These are phyloP conservation scores for Dendronephthya gigantea DNA, from an alignment of 64 coral and sea anemone species.

Conservation along the genomic window DNA sequence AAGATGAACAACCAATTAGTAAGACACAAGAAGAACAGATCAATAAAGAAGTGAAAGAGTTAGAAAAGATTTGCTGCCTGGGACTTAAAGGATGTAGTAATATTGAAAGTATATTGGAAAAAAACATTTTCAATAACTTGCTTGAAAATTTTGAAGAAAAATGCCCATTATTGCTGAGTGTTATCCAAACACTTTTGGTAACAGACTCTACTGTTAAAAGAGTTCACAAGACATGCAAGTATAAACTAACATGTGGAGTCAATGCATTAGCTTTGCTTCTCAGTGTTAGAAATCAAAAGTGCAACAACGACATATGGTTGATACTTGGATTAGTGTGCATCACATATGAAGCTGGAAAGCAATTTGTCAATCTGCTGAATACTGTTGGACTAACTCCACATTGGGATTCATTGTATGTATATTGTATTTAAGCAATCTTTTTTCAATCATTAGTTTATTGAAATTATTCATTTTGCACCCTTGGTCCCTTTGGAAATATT, in stretches of 20 bases:
- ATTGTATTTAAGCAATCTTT: too few species aligned
- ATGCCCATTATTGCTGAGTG: neutral
- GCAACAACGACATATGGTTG: neutral
- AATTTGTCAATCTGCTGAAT: neutral
- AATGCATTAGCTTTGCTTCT: neutral
- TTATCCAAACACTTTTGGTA: neutral
- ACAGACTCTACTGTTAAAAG: neutral
- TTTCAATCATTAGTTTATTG: too few species aligned
- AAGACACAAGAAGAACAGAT: neutral
- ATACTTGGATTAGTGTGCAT: neutral
- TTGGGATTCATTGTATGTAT: slow-evolving; percentile 3
- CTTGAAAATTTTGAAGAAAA: neutral
- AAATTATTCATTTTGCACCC: neutral
- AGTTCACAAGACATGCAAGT: neutral
- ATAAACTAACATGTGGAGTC: neutral
- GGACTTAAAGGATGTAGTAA: neutral
- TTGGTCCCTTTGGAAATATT: neutral
- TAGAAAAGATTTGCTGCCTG: neutral
- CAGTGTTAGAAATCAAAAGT: neutral
- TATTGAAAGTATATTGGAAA: neutral
- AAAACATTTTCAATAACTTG: neutral
- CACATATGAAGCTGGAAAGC: neutral
- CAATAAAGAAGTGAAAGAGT: neutral
- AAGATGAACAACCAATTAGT: too few species aligned
- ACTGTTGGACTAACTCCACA: neutral